These are phyloP conservation scores for Hassar affinis DNA, from an alignment of 2,113 vertebrate genomes.

Conservation along the genomic window DNA sequence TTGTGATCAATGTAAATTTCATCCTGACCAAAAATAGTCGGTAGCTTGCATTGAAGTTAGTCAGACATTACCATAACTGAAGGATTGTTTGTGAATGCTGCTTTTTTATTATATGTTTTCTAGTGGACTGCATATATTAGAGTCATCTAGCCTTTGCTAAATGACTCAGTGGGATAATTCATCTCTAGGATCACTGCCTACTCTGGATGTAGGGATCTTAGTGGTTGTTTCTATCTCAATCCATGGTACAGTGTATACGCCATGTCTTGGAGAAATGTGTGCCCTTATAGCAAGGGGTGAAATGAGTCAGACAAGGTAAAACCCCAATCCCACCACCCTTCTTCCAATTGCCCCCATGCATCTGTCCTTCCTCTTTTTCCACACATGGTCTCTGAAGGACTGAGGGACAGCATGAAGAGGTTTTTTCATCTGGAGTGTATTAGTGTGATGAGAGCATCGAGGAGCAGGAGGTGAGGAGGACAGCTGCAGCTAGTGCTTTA, in stretches of 20 bases:
- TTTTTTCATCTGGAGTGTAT: constrained; percentile 99
- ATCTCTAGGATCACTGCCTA: neutral
- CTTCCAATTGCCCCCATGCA: constrained; percentile 74
- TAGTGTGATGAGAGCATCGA: constrained; percentile 83
- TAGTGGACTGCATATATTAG: constrained; percentile 8
- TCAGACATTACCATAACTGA: neutral
- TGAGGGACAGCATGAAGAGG: constrained; percentile 80
- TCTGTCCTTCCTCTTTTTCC: constrained; percentile 69
- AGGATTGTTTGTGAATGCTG: neutral
- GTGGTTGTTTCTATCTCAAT: neutral
- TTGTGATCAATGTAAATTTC: neutral
- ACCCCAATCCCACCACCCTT: constrained; percentile 68
- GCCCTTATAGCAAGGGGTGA: constrained; percentile 64
- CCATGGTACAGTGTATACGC: neutral
- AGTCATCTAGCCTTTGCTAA: constrained; percentile 10
- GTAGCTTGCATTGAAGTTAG: neutral
- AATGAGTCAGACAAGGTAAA: constrained; percentile 68
- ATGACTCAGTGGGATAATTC: neutral
- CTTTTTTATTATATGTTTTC: neutral
- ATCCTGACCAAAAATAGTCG: neutral
- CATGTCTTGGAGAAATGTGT: constrained; percentile 24
- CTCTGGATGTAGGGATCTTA: neutral
- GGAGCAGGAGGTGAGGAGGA: constrained; percentile 80
- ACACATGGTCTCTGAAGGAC: constrained; percentile 66
- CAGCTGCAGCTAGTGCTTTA: constrained; percentile 83